Base-by-base conservation (phyloP, 2,113 vertebrate genomes). In the Galemys pyrenaicus region DNA sequence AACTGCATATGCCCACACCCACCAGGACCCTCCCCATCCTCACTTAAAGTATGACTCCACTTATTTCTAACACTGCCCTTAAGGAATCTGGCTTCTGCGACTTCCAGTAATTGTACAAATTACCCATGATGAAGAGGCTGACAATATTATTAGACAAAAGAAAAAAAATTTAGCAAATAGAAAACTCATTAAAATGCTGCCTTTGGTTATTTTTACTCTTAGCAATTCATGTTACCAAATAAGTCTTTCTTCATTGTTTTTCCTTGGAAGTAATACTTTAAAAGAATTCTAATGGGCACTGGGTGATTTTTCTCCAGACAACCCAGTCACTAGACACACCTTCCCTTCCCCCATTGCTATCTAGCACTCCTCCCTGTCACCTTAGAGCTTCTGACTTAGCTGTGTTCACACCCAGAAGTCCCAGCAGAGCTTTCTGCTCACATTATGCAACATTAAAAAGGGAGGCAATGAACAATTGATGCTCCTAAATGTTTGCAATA, bases 331-430 rank as follows among this genome's bases (percentile, higher is more conserved):
- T 1, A 86, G 87, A 71, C 73, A 97, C 81, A 80, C 87, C 92
- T 89, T 56, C 49, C 96, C 86, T 93, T 95, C 91, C 92, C 44
- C 97, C 96, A 89, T 74, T 24, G 24, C n/a, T 87, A 92, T 78
- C 79, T 26, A 78, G 90, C 73, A 79, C 92, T 85, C 90, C 81
- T 37, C 96, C 96, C 94, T 97, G 96, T 97, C 96, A 98, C 97
- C 98, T 98, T 96, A 98, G 94, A 82, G 97, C 97, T 97, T 93
- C 97, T 0, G 87, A 94, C 68, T 96, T 89, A 39, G 94, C 96
- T 89, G 91, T 51, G 19, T 92, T 94, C 96, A 94, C 93, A 71
- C 94, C 86, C 91, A 91, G 92, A 70, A 94, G 95, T 92, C 77
- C 11, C 95, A 95, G 73, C 78, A 97, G 79, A 97, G 96, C 95